Base-by-base conservation (phyloP, 23 tunicate genomes). In the Trididemnum clinides region DNA sequence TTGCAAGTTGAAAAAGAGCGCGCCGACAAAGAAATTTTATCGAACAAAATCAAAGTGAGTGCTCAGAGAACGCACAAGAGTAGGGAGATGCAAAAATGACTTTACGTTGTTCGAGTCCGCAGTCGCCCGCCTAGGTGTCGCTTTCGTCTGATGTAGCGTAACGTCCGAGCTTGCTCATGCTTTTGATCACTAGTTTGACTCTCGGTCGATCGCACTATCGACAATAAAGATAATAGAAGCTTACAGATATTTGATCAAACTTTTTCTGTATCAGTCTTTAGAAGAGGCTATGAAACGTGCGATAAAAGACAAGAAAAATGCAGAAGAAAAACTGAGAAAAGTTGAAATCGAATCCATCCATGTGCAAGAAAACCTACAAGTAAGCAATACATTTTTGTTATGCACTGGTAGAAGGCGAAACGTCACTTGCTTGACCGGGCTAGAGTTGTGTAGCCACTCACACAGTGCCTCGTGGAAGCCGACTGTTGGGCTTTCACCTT, bases 291-390 rank as follows among this genome's bases (percentile, higher is more conserved):
- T 91, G 78, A 84, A 86, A 33, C 72, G 50, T n/a, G 85, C 86
- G 29, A 82, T 74, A 27, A 58, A 82, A 1, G 90, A 86, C 87
- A 91, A 91, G 44, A 86, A 75, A 34, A 36, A 64, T 19, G 90
- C 89, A 3, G 90, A 91, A 33, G 90, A 91, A 44, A 91, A 82
- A 39, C 90, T 91, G 4, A 78, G 86, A 0, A 91, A 82, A 64
- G 88, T 91, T 33, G 90, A 91, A 39, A 64, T 86, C 30, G 96
- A 91, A 50, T 87, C 96, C 15, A 35, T 86, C 6, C 90, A 91
- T 30, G 96, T 91, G 28, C 96, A 91, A 64, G 87, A 91, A 64
- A 91, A 91, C 59, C 64, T 91, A 6, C 85, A 91, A 72, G 96
- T 91, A 34, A 51, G 15, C 54, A n/a, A n/a, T n/a, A n/a, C n/a